Conservation (phyloP, 2,113 vertebrate genomes). For the Peromyscus leucopus region DNA sequence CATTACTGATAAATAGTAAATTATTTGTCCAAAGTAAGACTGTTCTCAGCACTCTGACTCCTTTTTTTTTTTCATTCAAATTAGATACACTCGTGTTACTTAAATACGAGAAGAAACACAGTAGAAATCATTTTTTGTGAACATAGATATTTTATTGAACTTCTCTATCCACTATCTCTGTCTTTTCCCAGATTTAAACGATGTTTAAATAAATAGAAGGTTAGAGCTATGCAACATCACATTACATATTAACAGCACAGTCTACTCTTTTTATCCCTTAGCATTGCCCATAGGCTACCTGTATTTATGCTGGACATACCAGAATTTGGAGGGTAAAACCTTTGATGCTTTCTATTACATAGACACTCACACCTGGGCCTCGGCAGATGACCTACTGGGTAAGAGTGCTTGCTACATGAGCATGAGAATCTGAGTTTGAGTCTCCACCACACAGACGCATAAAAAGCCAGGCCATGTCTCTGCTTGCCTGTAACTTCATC, state of each 20-base stretch:
- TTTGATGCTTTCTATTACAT: not conserved
- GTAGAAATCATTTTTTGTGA: not conserved
- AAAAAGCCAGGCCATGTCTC: not conserved
- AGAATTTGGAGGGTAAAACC: not conserved
- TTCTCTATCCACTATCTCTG: not conserved
- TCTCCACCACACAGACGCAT: not conserved
- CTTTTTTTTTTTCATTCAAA: not conserved
- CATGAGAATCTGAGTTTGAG: not conserved
- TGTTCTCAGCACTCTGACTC: not conserved
- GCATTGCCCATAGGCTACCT: not conserved
- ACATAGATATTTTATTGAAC: not conserved
- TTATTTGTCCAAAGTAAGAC: not conserved
- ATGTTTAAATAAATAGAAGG: not conserved
- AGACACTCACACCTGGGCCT: no score
- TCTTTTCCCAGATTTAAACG: not conserved
- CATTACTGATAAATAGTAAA: not conserved
- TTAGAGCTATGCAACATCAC: not conserved
- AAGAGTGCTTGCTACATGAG: not conserved
- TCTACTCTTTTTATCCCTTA: not conserved
- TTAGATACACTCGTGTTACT: not conserved
- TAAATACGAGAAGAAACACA: not conserved
- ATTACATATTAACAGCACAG: not conserved
- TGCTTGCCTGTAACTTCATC: not conserved
- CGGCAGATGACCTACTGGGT: not conserved
- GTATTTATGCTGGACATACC: not conserved